A percentile compares a stretch with the other conserved stretches of the same genome.
Conservation (phyloP, 2,113 vertebrate genomes). For the Leptocoma aspasia region DNA sequence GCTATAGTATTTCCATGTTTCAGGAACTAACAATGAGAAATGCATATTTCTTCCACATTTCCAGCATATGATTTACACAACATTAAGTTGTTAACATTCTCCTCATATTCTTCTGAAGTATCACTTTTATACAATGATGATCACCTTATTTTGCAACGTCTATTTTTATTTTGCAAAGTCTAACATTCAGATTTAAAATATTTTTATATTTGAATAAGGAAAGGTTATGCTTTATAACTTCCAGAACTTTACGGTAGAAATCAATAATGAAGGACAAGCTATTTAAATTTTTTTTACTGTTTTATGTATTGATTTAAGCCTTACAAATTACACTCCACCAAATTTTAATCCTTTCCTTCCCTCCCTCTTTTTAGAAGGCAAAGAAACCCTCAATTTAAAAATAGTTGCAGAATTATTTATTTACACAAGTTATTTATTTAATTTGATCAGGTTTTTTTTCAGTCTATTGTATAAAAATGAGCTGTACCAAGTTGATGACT, state of each 20-base stretch:
- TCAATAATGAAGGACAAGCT: conserved; percentile 65
- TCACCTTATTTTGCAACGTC: neutral
- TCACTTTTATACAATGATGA: neutral
- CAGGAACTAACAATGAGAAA: neutral
- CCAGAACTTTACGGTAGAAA: conserved; percentile 66
- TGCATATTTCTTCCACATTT: neutral
- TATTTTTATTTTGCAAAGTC: neutral
- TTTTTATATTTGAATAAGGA: conserved; percentile 59
- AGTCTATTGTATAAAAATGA: neutral
- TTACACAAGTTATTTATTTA: neutral
- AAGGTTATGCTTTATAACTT: conserved; percentile 65
- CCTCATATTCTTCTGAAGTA: neutral
- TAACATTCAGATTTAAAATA: conserved; percentile 22
- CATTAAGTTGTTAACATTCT: neutral
- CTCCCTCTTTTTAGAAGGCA: neutral
- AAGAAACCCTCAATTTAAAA: neutral
- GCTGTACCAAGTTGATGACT: neutral
- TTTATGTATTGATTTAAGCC: conserved; percentile 57
- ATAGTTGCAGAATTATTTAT: neutral
- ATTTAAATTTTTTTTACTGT: conserved; percentile 47
- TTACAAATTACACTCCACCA: conserved; percentile 53
- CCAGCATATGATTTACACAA: neutral
- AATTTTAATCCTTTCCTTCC: neutral
- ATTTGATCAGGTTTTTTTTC: neutral
- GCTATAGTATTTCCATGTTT: neutral